Evolutionary conservation across 2,888 invertebrate genomes (phyloP).

Genomic region (Amiota minor): DNA sequence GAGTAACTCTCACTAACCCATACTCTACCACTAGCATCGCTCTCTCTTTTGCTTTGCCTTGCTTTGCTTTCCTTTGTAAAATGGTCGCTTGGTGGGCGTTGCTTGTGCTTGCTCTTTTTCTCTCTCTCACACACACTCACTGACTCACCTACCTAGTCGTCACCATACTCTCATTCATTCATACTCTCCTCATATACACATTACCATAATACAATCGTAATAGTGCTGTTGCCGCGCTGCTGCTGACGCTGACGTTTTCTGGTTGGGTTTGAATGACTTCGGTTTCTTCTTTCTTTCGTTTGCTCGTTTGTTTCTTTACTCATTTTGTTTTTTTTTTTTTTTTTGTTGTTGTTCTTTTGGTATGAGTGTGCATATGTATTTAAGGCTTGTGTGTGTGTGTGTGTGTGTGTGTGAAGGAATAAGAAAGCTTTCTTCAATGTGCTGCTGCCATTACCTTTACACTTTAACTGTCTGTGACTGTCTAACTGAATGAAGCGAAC

Average conservation of each 20-base stretch:
- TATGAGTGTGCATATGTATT: too few relatives aligned
- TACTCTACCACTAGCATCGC: slow-evolving; percentile 40
- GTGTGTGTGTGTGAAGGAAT: background rate
- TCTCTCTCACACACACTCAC: background rate
- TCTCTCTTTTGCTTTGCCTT: slow-evolving; percentile 3
- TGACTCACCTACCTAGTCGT: background rate
- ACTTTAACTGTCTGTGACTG: too few relatives aligned
- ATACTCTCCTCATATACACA: slow-evolving; percentile 7
- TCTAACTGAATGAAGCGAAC: too few relatives aligned
- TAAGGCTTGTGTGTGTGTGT: background rate
- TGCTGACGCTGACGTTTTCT: background rate
- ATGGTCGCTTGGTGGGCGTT: slow-evolving; percentile 61
- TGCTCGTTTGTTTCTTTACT: too few relatives aligned
- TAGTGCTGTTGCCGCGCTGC: background rate
- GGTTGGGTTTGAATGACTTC: background rate
- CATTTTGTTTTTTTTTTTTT: too few relatives aligned
- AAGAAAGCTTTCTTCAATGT: too few relatives aligned
- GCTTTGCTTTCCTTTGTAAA: slow-evolving; percentile 49
- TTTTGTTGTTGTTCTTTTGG: too few relatives aligned
- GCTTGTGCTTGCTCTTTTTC: slow-evolving; percentile 40
- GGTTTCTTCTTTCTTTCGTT: too few relatives aligned
- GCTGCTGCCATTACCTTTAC: too few relatives aligned
- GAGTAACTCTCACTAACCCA: slow-evolving; percentile 21
- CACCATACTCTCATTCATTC: too few relatives aligned
- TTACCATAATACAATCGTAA: background rate